Evolutionary conservation across 2,113 vertebrate genomes (phyloP).

Genomic region (Saguinus midas): DNA sequence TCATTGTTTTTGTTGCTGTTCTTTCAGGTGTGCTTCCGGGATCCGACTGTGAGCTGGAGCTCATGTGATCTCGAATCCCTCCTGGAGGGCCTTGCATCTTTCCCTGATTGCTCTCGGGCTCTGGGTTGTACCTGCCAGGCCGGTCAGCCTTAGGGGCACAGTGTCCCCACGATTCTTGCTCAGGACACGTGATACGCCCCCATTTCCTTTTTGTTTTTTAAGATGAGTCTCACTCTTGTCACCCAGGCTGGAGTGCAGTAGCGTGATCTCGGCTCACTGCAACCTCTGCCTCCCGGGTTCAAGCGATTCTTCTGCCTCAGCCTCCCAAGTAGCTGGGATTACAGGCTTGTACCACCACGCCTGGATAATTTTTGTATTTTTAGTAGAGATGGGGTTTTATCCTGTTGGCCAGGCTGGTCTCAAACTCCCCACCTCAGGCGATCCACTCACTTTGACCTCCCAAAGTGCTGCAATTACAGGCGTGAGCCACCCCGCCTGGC

Average conservation of each 20-base stretch:
- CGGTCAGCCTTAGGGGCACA: neutral
- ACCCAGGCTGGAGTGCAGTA: too few relatives aligned
- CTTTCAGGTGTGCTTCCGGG: neutral
- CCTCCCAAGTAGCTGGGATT: neutral
- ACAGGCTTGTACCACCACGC: neutral
- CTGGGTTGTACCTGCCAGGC: neutral
- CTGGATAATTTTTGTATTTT: neutral
- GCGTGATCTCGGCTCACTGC: neutral
- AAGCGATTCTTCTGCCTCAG: neutral
- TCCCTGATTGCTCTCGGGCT: neutral
- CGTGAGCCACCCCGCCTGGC: neutral
- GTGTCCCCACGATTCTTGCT: rapidly evolving
- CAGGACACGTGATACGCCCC: too few relatives aligned
- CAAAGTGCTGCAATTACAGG: neutral
- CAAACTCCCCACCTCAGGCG: neutral
- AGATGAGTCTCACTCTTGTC: neutral
- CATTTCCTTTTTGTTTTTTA: neutral
- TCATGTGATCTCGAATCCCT: neutral
- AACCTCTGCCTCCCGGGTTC: neutral
- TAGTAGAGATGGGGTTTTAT: neutral
- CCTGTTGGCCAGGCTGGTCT: neutral
- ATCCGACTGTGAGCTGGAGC: rapidly evolving
- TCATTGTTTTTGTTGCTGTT: neutral
- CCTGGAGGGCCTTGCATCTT: neutral
- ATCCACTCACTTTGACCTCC: neutral